Conservation (phyloP, 2,888 invertebrate genomes). For the Folsomia candida region DNA sequence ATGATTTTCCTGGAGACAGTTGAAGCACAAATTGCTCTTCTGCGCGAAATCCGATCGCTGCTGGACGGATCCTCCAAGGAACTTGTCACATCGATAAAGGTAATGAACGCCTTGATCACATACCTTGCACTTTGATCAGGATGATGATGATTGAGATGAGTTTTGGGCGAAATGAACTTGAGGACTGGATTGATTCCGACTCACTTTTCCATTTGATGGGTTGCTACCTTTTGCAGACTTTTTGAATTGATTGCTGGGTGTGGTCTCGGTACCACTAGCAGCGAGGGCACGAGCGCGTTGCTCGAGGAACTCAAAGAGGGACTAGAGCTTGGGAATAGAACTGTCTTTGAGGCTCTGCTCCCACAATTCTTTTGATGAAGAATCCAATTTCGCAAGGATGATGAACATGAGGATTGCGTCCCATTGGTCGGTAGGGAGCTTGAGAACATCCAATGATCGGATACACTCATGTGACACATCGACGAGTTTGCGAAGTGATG, state of each 20-base stretch:
- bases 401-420: conserved; percentile 18
- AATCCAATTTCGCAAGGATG: conserved; percentile 19
- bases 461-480: conserved; percentile 25
- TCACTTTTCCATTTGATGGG: too few species aligned
- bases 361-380: conserved; percentile 19
- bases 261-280: conserved; percentile 9
- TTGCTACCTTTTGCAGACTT: neutral
- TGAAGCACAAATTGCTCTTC: neutral
- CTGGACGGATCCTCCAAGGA: too few species aligned
- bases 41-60: too few species aligned
- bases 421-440: conserved; percentile 1
- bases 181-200: too few species aligned
- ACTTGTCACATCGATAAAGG: too few species aligned
- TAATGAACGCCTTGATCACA: too few species aligned
- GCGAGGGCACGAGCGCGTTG: conserved; percentile 21
- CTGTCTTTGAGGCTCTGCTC: conserved; percentile 17
- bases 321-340: conserved; percentile 5
- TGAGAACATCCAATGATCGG: conserved; percentile 15
- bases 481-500: conserved; percentile 15
- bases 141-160: too few species aligned
- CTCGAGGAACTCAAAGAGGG: conserved; percentile 18
- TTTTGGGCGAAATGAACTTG: too few species aligned
- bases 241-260: neutral
- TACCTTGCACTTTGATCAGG: too few species aligned
- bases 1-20: neutral